A percentile compares a stretch with the other conserved stretches of the same genome.
Evolutionary conservation across 2,113 vertebrate genomes (phyloP).

Genomic region (Mugil cephalus): DNA sequence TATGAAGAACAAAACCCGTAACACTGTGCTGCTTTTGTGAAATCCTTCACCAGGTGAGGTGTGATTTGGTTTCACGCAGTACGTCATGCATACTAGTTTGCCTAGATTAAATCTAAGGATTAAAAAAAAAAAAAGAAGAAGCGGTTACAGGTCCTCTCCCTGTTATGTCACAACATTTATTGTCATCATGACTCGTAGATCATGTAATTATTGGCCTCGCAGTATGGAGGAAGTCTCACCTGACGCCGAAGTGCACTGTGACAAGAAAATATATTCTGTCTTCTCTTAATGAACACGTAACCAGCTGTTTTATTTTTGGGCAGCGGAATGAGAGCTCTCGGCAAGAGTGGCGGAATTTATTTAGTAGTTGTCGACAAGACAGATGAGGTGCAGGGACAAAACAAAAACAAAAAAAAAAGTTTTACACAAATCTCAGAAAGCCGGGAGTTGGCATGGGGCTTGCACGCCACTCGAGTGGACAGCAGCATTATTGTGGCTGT

Average conservation of each 20-base stretch:
- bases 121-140: too few relatives aligned
- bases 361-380: constrained; percentile 68
- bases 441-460: constrained; percentile 51
- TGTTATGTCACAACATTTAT: neutral
- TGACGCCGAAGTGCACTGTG: constrained; percentile 28
- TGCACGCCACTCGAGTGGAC: constrained; percentile 57
- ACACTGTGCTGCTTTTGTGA: constrained; percentile 33
- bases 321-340: constrained; percentile 40
- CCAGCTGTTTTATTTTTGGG: constrained; percentile 62
- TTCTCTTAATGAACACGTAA: constrained; percentile 54
- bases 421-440: constrained; percentile 62
- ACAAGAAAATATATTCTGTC: constrained; percentile 44
- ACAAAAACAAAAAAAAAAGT: constrained; percentile 59
- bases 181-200: too few relatives aligned
- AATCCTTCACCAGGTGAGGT: constrained; percentile 21
- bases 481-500: constrained; percentile 61
- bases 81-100: constrained; percentile 10
- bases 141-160: constrained; percentile 7
- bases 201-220: constrained; percentile 44
- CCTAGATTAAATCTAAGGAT: constrained; percentile 1
- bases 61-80: constrained; percentile 11
- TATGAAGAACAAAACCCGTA: constrained; percentile 41
- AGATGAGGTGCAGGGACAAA: constrained; percentile 53
- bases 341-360: constrained; percentile 57
- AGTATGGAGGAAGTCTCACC: constrained; percentile 10